Conservation (phyloP, 2,113 vertebrate genomes). For the Campylomormyrus numenius region DNA sequence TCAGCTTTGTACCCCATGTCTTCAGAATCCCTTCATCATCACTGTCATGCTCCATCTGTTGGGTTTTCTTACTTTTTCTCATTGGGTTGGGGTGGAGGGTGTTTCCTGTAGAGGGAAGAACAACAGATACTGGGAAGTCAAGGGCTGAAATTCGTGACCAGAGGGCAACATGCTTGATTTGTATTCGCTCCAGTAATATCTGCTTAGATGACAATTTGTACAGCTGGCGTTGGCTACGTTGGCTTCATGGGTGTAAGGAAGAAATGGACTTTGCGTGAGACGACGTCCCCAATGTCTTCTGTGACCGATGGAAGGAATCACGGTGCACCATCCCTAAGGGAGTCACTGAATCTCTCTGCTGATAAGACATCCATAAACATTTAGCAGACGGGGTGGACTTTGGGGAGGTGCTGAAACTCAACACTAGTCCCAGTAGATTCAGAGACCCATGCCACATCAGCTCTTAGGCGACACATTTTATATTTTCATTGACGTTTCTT, state of each 20-base stretch:
- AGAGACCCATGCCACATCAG: neutral
- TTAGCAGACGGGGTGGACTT: neutral
- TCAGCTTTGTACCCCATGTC: neutral
- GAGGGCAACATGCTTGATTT: neutral
- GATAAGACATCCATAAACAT: constrained; percentile 26
- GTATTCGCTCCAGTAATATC: neutral
- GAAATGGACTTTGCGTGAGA: neutral
- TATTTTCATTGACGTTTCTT: neutral
- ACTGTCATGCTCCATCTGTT: neutral
- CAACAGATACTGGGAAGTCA: neutral
- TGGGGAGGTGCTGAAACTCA: neutral
- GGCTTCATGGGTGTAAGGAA: neutral
- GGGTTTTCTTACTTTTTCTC: neutral
- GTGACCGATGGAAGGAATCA: neutral
- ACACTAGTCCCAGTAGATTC: constrained; percentile 12
- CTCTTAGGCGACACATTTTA: neutral
- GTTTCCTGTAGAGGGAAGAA: neutral
- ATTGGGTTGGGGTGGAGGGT: neutral
- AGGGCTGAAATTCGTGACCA: neutral
- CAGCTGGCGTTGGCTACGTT: neutral
- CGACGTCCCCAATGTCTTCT: neutral
- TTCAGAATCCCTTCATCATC: neutral
- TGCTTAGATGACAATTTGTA: neutral
- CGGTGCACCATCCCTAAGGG: neutral
- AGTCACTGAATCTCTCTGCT: neutral